These are phyloP conservation scores for Phenganax marumi DNA, from an alignment of 92 coral and sea anemone genomes.

Conservation along the genomic window DNA sequence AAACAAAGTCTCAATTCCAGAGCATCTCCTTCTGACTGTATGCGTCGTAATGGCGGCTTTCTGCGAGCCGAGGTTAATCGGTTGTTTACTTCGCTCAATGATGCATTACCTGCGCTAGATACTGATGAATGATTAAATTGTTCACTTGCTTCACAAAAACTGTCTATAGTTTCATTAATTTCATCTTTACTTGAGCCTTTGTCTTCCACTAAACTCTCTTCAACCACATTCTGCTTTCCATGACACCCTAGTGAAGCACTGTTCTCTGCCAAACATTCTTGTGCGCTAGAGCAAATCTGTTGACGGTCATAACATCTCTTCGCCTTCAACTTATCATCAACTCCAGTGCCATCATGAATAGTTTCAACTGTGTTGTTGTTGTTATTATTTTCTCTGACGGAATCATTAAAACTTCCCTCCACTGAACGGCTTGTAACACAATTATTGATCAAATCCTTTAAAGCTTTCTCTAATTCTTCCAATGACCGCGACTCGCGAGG, in stretches of 20 bases:
- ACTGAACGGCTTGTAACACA: slow-evolving; percentile 22
- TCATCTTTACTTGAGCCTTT: not conserved
- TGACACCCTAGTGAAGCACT: slow-evolving; percentile 4
- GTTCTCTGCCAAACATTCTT: not conserved
- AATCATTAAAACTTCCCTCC: slow-evolving; percentile 8
- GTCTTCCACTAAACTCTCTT: slow-evolving; percentile 4
- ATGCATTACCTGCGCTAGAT: not conserved
- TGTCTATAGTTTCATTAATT: not conserved
- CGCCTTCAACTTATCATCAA: not conserved
- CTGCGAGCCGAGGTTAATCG: slow-evolving; percentile 13
- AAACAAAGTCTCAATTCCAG: slow-evolving; percentile 46
- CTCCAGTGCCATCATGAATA: not conserved
- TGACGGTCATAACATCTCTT: not conserved
- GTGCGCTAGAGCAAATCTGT: not conserved
- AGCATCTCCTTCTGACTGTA: slow-evolving; percentile 60
- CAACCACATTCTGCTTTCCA: slow-evolving; percentile 9
- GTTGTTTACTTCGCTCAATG: slow-evolving; percentile 10
- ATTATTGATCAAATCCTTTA: slow-evolving; percentile 63
- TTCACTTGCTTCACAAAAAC: not conserved
- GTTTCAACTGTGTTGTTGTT: not conserved
- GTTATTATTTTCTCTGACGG: slow-evolving; percentile 30
- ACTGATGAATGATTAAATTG: slow-evolving; percentile 15
- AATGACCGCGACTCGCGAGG: slow-evolving; percentile 9
- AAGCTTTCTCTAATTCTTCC: slow-evolving; percentile 50
- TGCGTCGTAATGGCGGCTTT: slow-evolving; percentile 25